Base-by-base conservation (phyloP, 2,888 invertebrate species). In the Eretmocerus hayati region DNA sequence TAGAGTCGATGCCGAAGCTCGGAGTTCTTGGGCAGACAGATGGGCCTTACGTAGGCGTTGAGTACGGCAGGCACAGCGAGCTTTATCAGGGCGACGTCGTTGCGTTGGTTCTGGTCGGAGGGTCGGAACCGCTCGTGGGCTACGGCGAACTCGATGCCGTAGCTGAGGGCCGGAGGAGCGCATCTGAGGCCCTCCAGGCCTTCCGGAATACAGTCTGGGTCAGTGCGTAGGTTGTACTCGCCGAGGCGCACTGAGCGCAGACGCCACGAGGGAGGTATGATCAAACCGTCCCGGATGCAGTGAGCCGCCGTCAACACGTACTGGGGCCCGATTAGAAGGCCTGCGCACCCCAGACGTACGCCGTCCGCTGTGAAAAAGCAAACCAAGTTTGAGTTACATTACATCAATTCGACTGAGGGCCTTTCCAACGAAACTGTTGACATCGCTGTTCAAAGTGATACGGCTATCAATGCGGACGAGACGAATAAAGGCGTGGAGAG, bases 241-340 rank as follows among this genome's bases (percentile, higher is more conserved):
- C 44, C 44, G 13, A 39, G 46, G n/a, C 38, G 38, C 5, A 39
- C 46, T 13, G 19, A 30, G 18, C 19, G 42, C 46, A 19, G 47
- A n/a, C 52, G 49, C 54, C 55, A 50, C 50, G 43, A 46, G 49
- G 51, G 48, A 52, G 55, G 55, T 46, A 56, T 49, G 48, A 50
- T 21, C 20, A 13, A 13, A 33, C 15, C 33, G n/a, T 5, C 33
- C 13, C 8, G 13, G 22, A 39, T 4, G 39, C 39, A 39, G 22
- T 23, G 39, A 8, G 23, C 23, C 11, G 39, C 39, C 15, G 39
- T 39, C 15, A 39, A 16, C 5, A 39, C 39, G 39, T 39, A 39
- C 13, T 23, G 39, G 4, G 21, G 18, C 19, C 19, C 8, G 6
- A 36, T 36, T 26, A 39, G 9, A 2, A 9, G n/a, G n/a, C 21